Base-by-base conservation (phyloP, 2,797 vertebrate genomes). In the Delichon dasypus region DNA sequence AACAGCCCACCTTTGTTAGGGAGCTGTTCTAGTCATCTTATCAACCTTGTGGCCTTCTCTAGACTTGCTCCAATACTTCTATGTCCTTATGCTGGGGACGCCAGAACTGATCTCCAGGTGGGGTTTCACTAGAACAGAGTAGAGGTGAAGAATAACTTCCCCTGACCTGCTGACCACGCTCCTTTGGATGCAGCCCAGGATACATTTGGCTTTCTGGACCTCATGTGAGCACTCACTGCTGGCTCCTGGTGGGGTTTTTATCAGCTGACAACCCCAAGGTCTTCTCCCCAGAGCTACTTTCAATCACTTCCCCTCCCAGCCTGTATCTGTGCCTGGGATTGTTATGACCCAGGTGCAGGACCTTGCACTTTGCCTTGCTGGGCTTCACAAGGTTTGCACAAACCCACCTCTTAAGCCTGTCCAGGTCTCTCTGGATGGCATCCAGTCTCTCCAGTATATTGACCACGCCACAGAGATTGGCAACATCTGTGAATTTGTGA, bases 151-250 rank as follows among this genome's bases (percentile, higher is more conserved):
- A 40, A 26, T 50, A 6, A 36, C 7, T 30, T 66, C 20, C 5
- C 36, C 57, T 0, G 1, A 26, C 30, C 26, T 66, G 16, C 60
- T 65, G 36, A 9, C 27, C 27, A 27, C 0, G 0, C 11, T 72
- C 13, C 36, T 66, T 84, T 50, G 44, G 26, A 27, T 26, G 18
- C 17, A 32, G 53, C 9, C 21, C 44, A 36, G 44, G 51, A 26
- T 20, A 26, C 26, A 25, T 57, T 58, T 66, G 30, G 14, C 14
- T 57, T 50, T 58, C 32, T 58, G 44, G 36, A 34, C 13, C n/a
- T n/a, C n/a, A n/a, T 13, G 10, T 21, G 34, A 25, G 25, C 5
- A 5, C 34, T 40, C 25, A 11, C 17, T 40, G 9, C 23, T 25
- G 25, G 20, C 17, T 74, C 30, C 42, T 8, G 6, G 30, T 42